A percentile compares a stretch with the other conserved stretches of the same genome.
Evolutionary conservation across 2,888 invertebrate species (phyloP).

Genomic region (Athalia rosae): DNA sequence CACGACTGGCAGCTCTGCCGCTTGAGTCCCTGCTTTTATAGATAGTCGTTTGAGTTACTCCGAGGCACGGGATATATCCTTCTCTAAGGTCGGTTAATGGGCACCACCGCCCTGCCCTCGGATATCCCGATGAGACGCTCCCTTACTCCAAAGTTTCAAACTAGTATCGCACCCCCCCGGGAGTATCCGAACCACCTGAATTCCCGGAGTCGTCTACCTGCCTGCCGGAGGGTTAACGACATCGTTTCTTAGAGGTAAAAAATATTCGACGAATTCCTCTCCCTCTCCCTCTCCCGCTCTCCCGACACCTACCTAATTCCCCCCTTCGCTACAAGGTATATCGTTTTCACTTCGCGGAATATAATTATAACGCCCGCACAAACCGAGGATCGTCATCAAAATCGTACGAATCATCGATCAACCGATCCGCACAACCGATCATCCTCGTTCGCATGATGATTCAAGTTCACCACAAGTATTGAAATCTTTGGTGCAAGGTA

Average conservation of each 20-base stretch:
- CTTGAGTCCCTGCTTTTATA: slow-evolving; percentile 37
- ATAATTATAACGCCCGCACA: too few relatives aligned
- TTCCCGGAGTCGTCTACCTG: not conserved
- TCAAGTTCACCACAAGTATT: too few relatives aligned
- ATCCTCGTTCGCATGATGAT: too few relatives aligned
- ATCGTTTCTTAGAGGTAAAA: not conserved
- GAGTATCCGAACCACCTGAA: not conserved
- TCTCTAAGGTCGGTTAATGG: not conserved
- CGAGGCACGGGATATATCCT: not conserved
- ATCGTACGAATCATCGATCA: too few relatives aligned
- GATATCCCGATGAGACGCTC: not conserved
- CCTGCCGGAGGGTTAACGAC: not conserved
- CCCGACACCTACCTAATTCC: too few relatives aligned
- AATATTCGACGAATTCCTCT: not conserved
- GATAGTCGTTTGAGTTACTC: slow-evolving; percentile 24
- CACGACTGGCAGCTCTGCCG: slow-evolving; percentile 40
- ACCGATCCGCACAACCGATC: too few relatives aligned
- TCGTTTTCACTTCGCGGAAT: too few relatives aligned
- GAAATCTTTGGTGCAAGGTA: too few relatives aligned
- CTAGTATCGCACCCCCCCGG: not conserved
- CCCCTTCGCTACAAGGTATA: too few relatives aligned
- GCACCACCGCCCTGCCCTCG: not conserved
- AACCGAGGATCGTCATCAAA: too few relatives aligned
- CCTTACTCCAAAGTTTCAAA: not conserved
- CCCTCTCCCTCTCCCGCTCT: too few relatives aligned